Evolutionary conservation across 2,113 vertebrate species (phyloP).

Genomic region (Plecotus auritus): DNA sequence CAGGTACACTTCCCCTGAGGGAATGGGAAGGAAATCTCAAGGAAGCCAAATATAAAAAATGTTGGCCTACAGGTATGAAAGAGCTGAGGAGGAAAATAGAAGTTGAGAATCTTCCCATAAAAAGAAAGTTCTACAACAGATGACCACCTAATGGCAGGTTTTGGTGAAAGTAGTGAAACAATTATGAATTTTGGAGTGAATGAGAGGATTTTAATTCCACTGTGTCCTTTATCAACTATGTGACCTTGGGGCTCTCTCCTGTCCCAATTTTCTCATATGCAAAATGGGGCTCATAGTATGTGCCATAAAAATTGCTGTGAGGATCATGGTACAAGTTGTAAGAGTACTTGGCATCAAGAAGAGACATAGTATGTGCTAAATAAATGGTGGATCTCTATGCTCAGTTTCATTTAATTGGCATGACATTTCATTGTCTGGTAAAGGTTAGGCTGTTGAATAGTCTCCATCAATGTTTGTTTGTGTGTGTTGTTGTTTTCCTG

Average conservation of each 20-base stretch:
- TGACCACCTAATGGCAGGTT: neutral
- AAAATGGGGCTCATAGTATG: neutral
- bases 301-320: neutral
- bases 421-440: neutral
- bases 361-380: neutral
- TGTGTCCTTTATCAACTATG: neutral
- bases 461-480: neutral
- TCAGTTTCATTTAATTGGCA: neutral
- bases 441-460: neutral
- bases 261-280: neutral
- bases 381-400: neutral
- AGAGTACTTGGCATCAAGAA: neutral
- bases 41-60: neutral
- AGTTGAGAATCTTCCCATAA: neutral
- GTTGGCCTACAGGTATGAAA: neutral
- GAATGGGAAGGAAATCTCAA: neutral
- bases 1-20: neutral
- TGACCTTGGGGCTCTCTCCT: neutral
- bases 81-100: neutral
- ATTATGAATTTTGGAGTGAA: neutral
- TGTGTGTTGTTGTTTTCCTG: neutral
- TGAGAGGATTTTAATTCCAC: neutral
- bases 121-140: neutral
- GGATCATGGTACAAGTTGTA: neutral
- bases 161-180: neutral